Conservation (phyloP, 2,113 vertebrate genomes). For the Xiphorhynchus elegans region DNA sequence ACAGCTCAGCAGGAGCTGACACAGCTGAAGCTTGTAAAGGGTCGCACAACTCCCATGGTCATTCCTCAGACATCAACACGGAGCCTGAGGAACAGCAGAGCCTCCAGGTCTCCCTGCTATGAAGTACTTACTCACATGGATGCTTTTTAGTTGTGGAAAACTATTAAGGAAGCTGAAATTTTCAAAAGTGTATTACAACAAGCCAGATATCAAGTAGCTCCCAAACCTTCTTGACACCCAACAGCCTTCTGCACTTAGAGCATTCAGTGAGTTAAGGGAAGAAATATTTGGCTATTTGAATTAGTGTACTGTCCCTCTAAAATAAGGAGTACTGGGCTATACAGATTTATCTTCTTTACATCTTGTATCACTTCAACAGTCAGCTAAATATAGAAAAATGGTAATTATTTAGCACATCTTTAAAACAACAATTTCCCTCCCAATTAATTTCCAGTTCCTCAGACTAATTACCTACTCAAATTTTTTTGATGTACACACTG, state of each 20-base stretch:
- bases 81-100: background rate
- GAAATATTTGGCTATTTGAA: background rate
- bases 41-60: background rate
- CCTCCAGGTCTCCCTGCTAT: background rate
- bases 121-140: accelerated
- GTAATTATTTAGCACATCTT: conserved; percentile 46
- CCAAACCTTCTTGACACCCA: background rate
- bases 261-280: background rate
- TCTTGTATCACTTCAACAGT: background rate
- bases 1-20: background rate
- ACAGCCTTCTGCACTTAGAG: background rate
- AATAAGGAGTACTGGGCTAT: background rate
- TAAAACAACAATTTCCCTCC: conserved; percentile 47
- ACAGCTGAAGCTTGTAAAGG: background rate
- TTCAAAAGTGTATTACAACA: background rate
- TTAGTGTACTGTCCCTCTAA: background rate
- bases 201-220: background rate
- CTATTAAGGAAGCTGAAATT: background rate
- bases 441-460: conserved; percentile 56
- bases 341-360: background rate
- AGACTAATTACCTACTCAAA: conserved; percentile 44
- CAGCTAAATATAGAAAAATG: conserved; percentile 34
- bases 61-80: background rate
- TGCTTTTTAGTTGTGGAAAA: background rate
- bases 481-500: background rate